Percentiles rank a stretch among this genome's conserved stretches.
Evolutionary conservation across 2,113 vertebrate species (phyloP).

Genomic region (Strix uralensis): DNA sequence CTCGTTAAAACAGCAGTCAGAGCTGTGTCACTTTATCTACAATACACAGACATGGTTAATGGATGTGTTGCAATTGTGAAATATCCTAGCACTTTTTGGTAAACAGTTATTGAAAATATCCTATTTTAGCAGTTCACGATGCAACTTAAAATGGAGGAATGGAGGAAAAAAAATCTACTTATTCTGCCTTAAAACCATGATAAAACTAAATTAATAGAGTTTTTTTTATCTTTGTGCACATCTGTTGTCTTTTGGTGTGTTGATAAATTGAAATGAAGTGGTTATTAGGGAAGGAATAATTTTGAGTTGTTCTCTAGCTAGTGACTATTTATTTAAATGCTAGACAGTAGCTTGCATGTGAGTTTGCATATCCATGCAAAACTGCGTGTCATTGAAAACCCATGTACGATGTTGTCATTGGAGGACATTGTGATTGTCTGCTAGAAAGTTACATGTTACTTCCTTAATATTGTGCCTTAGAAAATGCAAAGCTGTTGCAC

Average conservation of each 20-base stretch:
- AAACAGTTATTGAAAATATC: not conserved
- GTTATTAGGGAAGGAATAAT: constrained; percentile 73
- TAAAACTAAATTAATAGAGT: constrained; percentile 18
- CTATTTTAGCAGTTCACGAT: not conserved
- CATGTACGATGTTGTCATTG: not conserved
- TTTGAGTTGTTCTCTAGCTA: constrained; percentile 59
- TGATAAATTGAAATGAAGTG: constrained; percentile 41
- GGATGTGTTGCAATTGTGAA: not conserved
- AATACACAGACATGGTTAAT: not conserved
- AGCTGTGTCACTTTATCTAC: not conserved
- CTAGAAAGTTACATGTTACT: constrained; percentile 54
- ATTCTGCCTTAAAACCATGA: constrained; percentile 72
- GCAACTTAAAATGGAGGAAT: not conserved
- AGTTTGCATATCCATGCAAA: constrained; percentile 27
- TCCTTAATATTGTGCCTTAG: constrained; percentile 90
- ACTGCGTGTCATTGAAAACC: not conserved
- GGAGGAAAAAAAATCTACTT: not conserved
- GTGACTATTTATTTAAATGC: constrained; percentile 75
- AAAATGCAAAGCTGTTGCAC: constrained; percentile 81
- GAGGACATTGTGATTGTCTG: constrained; percentile 44
- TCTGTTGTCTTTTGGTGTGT: constrained; percentile 41
- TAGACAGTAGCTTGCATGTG: constrained; percentile 64
- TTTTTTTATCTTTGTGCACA: constrained; percentile 28
- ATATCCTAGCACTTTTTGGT: not conserved
- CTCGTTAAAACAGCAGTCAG: not conserved